Percentiles rank a stretch among this genome's conserved stretches.
Evolutionary conservation across 2,888 invertebrate genomes (phyloP).

Genomic region (Tiliacea aurago): DNA sequence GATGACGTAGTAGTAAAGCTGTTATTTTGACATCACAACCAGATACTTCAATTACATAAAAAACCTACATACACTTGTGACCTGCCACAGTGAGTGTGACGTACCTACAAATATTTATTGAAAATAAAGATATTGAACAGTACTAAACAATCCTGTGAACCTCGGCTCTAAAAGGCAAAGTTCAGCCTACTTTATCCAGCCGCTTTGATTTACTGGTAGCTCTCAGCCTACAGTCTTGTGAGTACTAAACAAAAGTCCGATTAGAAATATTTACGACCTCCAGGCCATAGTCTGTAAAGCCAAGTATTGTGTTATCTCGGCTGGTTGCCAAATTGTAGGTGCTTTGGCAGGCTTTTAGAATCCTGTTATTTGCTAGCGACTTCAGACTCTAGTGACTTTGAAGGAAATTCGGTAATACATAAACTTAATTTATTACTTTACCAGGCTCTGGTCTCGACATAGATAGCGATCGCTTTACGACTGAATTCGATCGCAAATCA

Average conservation of each 20-base stretch:
- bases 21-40: too few relatives aligned
- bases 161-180: neutral
- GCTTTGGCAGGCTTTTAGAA: neutral
- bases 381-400: neutral
- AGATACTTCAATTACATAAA: too few relatives aligned
- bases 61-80: too few relatives aligned
- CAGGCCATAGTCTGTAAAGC: neutral
- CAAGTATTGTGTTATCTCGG: constrained; percentile 9
- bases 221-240: constrained; percentile 8
- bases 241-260: constrained; percentile 7
- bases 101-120: neutral
- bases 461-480: too few relatives aligned
- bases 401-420: neutral
- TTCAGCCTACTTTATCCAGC: neutral
- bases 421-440: neutral
- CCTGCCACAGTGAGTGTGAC: neutral
- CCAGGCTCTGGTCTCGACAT: too few relatives aligned
- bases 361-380: neutral
- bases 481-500: too few relatives aligned
- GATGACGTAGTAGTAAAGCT: too few relatives aligned
- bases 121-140: neutral
- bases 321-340: constrained; percentile 24
- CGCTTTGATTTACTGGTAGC: constrained; percentile 28
- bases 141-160: neutral
- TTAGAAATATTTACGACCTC: constrained; percentile 28